These are phyloP conservation scores for Festucalex cinctus DNA, from an alignment of 2,113 vertebrate genomes.

Conservation along the genomic window DNA sequence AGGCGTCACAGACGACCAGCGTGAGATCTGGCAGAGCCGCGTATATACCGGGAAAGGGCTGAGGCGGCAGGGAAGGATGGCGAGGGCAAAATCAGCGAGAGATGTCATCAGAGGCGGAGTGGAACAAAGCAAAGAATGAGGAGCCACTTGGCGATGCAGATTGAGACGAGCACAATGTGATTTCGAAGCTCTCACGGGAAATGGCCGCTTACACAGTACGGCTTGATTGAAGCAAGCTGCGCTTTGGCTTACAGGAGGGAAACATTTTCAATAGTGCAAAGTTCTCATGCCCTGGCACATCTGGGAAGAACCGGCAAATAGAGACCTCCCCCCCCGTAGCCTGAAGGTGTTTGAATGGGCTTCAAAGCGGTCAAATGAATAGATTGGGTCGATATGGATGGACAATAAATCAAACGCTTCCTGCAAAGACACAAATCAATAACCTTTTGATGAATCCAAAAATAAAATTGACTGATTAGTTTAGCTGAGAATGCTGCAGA, in stretches of 20 bases:
- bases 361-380: slow-evolving; percentile 44
- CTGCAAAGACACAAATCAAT: slow-evolving; percentile 35
- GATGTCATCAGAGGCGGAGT: slow-evolving; percentile 6
- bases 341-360: slow-evolving; percentile 6
- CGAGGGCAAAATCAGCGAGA: slow-evolving; percentile 6
- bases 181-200: slow-evolving; percentile 25
- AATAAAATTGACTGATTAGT: slow-evolving; percentile 12
- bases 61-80: slow-evolving; percentile 3
- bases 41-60: slow-evolving; percentile 12
- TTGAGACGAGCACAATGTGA: background rate
- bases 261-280: slow-evolving; percentile 39
- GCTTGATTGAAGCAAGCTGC: slow-evolving; percentile 17
- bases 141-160: slow-evolving; percentile 9
- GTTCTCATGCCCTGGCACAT: slow-evolving; percentile 28
- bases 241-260: slow-evolving; percentile 22
- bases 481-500: slow-evolving; percentile 24
- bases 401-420: slow-evolving; percentile 18
- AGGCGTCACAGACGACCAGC: slow-evolving; percentile 28
- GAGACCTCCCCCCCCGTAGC: slow-evolving; percentile 29
- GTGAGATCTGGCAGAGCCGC: slow-evolving; percentile 15
- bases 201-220: slow-evolving; percentile 25
- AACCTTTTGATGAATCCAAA: slow-evolving; percentile 31
- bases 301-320: slow-evolving; percentile 40
- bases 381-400: slow-evolving; percentile 34
- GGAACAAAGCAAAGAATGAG: background rate